Percentiles rank a stretch among this genome's conserved stretches.
Conservation (phyloP, 1,140 invertebrate genomes). For the Steinernema khuongi region DNA sequence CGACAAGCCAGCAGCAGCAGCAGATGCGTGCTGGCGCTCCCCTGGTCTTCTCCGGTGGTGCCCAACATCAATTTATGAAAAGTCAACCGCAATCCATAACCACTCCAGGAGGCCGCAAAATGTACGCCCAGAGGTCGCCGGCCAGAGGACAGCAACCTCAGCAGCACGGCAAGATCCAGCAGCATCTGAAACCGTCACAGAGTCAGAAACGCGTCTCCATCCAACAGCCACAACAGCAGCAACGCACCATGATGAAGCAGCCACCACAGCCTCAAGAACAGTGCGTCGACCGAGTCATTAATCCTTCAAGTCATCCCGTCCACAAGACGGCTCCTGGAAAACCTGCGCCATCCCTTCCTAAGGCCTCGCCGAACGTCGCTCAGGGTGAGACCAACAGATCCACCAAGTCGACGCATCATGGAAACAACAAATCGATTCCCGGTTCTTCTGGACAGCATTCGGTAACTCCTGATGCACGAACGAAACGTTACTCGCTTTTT, state of each 20-base stretch:
- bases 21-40: no score
- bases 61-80: no score
- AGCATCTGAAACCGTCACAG: background rate
- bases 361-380: background rate
- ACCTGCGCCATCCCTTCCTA: no score
- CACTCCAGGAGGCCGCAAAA: background rate
- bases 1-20: no score
- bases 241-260: background rate
- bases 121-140: background rate
- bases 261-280: background rate
- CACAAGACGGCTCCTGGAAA: no score
- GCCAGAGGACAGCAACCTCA: background rate
- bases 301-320: background rate
- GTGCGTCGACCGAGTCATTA: background rate
- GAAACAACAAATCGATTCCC: background rate
- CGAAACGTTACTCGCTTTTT: background rate
- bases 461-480: background rate
- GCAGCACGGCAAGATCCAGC: background rate
- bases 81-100: background rate
- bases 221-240: background rate
- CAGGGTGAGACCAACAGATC: background rate
- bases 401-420: background rate
- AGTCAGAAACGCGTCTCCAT: background rate
- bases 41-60: no score
- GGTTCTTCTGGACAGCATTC: background rate